Percentiles rank a stretch among this genome's conserved stretches.
Conservation (phyloP, 2,888 invertebrate genomes). For the Linnaemya vulpina region DNA sequence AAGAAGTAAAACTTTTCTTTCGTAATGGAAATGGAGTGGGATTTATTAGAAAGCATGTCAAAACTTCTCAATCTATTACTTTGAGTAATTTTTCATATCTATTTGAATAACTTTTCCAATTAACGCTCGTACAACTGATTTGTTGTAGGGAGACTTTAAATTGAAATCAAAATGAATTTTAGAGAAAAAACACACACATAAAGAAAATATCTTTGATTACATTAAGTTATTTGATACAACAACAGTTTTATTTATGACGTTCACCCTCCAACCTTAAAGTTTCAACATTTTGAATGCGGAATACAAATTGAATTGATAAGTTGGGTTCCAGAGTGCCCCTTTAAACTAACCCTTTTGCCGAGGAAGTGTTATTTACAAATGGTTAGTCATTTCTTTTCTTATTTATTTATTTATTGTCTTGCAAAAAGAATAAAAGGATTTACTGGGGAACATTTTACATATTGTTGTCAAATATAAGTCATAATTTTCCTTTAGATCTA, state of each 20-base stretch:
- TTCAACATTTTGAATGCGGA: not conserved
- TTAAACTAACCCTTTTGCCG: slow-evolving; percentile 59
- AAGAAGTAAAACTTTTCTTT: too few species aligned
- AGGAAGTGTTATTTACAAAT: slow-evolving; percentile 59
- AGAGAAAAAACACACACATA: not conserved
- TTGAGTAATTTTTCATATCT: not conserved
- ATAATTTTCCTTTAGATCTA: slow-evolving; percentile 50
- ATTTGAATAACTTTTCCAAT: not conserved
- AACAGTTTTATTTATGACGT: slow-evolving; percentile 28
- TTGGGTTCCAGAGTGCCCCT: not conserved
- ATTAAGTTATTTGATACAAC: slow-evolving; percentile 74
- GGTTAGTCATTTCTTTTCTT: slow-evolving; percentile 26
- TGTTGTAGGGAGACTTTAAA: not conserved
- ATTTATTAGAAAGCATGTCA: not conserved
- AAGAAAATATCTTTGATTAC: slow-evolving; percentile 42
- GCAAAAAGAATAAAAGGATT: not conserved
- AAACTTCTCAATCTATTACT: not conserved
- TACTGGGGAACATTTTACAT: not conserved
- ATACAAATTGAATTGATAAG: not conserved
- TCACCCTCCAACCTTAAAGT: not conserved
- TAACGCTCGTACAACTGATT: not conserved
- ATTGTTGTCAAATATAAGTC: slow-evolving; percentile 49
- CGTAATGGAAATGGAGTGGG: not conserved
- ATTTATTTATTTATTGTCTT: slow-evolving; percentile 5
- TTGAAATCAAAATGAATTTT: not conserved